Conservation (phyloP, 1,140 invertebrate species). For the Orchestia grillus region DNA sequence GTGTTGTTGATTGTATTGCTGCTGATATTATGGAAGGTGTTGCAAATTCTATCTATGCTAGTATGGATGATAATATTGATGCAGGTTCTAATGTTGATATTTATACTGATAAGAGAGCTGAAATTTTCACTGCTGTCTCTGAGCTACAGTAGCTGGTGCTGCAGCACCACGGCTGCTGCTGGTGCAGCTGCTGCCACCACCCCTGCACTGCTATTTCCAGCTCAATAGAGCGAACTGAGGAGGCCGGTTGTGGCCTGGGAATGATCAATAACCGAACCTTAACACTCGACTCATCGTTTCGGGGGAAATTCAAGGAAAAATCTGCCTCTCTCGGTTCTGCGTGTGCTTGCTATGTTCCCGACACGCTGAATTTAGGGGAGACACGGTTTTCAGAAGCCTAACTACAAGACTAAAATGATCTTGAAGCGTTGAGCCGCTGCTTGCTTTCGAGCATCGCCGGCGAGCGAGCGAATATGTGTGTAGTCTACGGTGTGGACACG, state of each 20-base stretch:
- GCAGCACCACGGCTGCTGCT: background rate
- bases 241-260: background rate
- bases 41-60: no score
- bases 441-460: background rate
- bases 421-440: background rate
- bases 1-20: background rate
- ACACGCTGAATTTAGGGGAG: no score
- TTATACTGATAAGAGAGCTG: no score
- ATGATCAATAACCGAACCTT: background rate
- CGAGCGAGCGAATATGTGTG: background rate
- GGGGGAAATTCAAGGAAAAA: background rate
- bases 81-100: no score
- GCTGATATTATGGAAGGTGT: background rate
- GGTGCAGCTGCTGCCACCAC: background rate
- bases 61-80: no score
- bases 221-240: background rate
- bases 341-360: no score
- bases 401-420: background rate
- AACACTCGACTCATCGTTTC: background rate
- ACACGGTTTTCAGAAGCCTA: background rate
- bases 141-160: background rate
- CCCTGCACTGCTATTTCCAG: background rate
- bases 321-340: background rate
- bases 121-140: no score
- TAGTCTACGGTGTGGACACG: background rate